Conservation (phyloP, 2,113 vertebrate species). For the Pelecanus crispus region DNA sequence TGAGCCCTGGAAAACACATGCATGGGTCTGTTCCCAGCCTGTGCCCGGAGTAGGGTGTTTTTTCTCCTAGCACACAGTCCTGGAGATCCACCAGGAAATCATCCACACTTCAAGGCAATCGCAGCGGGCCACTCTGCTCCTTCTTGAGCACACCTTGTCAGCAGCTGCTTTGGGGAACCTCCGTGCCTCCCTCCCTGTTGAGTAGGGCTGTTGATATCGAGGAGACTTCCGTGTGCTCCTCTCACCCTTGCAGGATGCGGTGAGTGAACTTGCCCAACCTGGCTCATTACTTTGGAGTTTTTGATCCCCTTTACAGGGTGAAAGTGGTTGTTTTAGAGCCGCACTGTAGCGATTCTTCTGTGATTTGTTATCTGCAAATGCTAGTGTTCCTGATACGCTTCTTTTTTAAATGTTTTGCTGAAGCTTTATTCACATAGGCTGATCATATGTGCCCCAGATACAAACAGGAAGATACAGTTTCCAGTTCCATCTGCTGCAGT, state of each 20-base stretch:
- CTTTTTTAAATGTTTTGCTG: not conserved
- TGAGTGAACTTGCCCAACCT: not conserved
- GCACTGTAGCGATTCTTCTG: not conserved
- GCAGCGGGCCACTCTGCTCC: not conserved
- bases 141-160: not conserved
- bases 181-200: not conserved
- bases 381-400: not conserved
- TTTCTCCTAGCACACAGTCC: not conserved
- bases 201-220: not conserved
- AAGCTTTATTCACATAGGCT: not conserved
- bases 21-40: not conserved
- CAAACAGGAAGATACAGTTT: not conserved
- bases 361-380: not conserved
- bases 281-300: not conserved
- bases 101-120: not conserved
- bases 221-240: not conserved
- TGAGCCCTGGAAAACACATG: rapidly evolving
- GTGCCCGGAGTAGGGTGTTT: rapidly evolving
- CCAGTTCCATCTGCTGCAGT: constrained; percentile 18
- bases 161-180: not conserved
- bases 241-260: not conserved
- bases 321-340: not conserved
- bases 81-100: not conserved
- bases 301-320: not conserved
- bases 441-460: not conserved